A percentile compares a stretch with the other conserved stretches of the same genome.
Conservation (phyloP, 2,888 invertebrate genomes). For the Ormia ochracea region DNA sequence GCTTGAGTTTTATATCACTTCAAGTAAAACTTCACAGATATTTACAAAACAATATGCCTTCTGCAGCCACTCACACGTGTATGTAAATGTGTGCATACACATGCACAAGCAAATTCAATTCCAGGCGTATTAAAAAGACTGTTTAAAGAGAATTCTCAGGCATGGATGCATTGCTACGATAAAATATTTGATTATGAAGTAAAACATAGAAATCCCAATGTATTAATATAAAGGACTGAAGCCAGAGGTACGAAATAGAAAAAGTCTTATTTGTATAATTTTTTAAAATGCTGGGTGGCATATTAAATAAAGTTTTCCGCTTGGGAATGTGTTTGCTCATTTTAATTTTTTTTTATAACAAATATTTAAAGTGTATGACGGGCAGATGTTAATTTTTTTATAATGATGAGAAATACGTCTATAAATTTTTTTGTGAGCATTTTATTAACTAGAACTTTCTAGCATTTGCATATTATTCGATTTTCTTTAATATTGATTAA, state of each 20-base stretch:
- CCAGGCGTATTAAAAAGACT: not conserved
- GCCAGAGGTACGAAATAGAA: not conserved
- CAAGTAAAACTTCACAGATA: not conserved
- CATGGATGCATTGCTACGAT: not conserved
- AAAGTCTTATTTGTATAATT: not conserved
- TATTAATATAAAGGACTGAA: not conserved
- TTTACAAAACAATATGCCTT: not conserved
- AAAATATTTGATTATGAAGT: not conserved
- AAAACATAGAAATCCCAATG: not conserved
- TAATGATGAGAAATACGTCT: not conserved
- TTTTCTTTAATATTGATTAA: not conserved
- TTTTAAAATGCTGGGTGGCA: not conserved
- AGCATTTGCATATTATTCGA: not conserved
- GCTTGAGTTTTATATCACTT: not conserved
- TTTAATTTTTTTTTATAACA: not conserved
- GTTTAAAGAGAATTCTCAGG: not conserved
- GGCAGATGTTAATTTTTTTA: conserved; percentile 11
- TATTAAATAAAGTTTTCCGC: not conserved
- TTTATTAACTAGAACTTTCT: not conserved
- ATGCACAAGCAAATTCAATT: not conserved
- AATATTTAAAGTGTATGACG: conserved; percentile 2
- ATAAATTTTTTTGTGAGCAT: not conserved
- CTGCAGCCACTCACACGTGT: too few species aligned
- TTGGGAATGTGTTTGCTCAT: not conserved
- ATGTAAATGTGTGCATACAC: not conserved